These are phyloP conservation scores for Lottia scabra DNA, from an alignment of 2,888 invertebrate species.

Conservation along the genomic window DNA sequence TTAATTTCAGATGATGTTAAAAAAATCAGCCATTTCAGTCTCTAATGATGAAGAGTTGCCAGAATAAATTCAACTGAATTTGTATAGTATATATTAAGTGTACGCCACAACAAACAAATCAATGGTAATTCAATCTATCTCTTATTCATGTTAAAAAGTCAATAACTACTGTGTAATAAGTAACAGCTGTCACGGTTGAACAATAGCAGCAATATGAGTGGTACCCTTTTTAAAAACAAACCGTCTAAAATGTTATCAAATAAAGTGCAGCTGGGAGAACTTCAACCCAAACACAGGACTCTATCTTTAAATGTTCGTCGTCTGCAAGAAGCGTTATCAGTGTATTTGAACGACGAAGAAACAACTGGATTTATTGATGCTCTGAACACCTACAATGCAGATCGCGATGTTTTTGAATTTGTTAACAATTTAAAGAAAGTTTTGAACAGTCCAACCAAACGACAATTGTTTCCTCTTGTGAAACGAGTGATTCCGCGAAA, in stretches of 20 bases:
- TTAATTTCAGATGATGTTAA: too few relatives aligned
- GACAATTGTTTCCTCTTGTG: conserved; percentile 49
- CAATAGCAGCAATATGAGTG: conserved; percentile 1
- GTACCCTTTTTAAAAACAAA: background rate
- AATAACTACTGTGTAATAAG: too few relatives aligned
- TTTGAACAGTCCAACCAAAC: conserved; percentile 61
- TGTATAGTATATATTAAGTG: too few relatives aligned
- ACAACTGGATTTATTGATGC: conserved; percentile 52
- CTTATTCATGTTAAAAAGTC: too few relatives aligned
- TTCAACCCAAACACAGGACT: conserved; percentile 21
- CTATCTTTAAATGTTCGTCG: conserved; percentile 48
- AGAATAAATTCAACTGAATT: too few relatives aligned
- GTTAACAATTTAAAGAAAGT: conserved; percentile 47
- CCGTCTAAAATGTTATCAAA: conserved; percentile 5
- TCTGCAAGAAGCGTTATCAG: conserved; percentile 58
- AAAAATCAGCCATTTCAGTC: too few relatives aligned
- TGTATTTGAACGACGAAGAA: conserved; percentile 51
- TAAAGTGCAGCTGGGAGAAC: conserved; percentile 9
- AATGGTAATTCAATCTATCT: too few relatives aligned
- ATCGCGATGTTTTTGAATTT: conserved; percentile 54
- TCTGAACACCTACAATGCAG: conserved; percentile 52
- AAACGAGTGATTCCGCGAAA: conserved; percentile 51
- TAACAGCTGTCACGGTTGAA: background rate
- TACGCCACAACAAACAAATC: too few relatives aligned
- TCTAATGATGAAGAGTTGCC: too few relatives aligned